Evolutionary conservation across 2,797 vertebrate species (phyloP).

Genomic region (Petrocephalus schoutedeni): DNA sequence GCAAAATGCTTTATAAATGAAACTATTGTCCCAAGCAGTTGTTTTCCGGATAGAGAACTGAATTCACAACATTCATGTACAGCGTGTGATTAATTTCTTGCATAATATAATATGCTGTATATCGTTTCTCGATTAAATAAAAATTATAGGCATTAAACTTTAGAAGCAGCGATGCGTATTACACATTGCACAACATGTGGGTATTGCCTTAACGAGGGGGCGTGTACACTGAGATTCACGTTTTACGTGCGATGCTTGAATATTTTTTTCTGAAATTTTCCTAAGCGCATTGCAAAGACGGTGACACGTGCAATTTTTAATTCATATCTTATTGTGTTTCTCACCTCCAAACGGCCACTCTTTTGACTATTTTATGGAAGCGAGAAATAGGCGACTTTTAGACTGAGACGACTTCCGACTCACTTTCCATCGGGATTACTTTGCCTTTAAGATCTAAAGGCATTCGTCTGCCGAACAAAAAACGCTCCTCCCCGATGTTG

Average conservation of each 20-base stretch:
- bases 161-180: neutral
- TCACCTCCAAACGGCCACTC: neutral
- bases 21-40: neutral
- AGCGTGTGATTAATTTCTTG: neutral
- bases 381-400: slow-evolving; percentile 20
- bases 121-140: neutral
- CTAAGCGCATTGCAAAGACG: neutral
- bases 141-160: neutral
- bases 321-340: neutral
- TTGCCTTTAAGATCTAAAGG: slow-evolving; percentile 54
- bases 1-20: neutral
- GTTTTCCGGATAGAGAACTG: neutral
- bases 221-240: neutral
- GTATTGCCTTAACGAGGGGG: neutral
- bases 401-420: slow-evolving; percentile 39
- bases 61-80: neutral
- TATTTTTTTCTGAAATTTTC: neutral
- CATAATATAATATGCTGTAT: neutral
- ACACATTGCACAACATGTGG: neutral
- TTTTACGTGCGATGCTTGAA: neutral
- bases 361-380: neutral
- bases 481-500: slow-evolving; percentile 49
- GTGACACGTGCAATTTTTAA: neutral
- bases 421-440: slow-evolving; percentile 48
- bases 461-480: slow-evolving; percentile 42